Percentiles rank a stretch among this genome's conserved stretches.
Evolutionary conservation across 2,113 vertebrate genomes (phyloP).

Genomic region (Leucopsar rothschildi): DNA sequence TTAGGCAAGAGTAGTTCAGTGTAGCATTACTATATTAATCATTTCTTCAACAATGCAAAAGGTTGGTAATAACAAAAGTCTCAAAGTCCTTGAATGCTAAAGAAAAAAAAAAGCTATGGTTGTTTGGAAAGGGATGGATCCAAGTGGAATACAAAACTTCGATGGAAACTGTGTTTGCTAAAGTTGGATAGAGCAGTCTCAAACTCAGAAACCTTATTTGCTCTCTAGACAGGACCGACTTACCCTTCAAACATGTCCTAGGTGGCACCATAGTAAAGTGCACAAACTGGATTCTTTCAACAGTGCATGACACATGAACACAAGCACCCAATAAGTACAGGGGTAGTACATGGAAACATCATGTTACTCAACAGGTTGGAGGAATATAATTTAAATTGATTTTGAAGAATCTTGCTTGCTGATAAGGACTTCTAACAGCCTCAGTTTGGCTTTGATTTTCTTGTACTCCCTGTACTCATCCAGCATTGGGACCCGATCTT

Average conservation of each 20-base stretch:
- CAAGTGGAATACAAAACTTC: slow-evolving; percentile 52
- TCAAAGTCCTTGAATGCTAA: slow-evolving; percentile 71
- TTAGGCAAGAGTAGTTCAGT: slow-evolving; percentile 70
- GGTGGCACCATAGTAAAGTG: slow-evolving; percentile 72
- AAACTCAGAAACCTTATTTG: background rate
- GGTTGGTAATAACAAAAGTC: slow-evolving; percentile 29
- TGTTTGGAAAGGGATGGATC: slow-evolving; percentile 57
- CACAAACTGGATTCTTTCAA: slow-evolving; percentile 69
- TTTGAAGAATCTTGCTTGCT: slow-evolving; percentile 98
- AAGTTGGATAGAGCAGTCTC: slow-evolving; percentile 67
- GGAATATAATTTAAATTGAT: slow-evolving; percentile 81
- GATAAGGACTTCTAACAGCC: slow-evolving; percentile 96
- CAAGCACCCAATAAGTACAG: slow-evolving; percentile 68
- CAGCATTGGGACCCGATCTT: slow-evolving; percentile 91
- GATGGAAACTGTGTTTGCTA: slow-evolving; percentile 63
- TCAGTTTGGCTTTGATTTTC: slow-evolving; percentile 94
- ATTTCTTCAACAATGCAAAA: slow-evolving; percentile 69
- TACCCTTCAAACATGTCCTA: slow-evolving; percentile 51
- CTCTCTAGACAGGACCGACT: slow-evolving; percentile 61
- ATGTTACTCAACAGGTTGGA: slow-evolving; percentile 57
- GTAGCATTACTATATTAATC: slow-evolving; percentile 43
- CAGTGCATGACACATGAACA: slow-evolving; percentile 71
- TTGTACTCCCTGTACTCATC: slow-evolving; percentile 97
- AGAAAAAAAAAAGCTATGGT: slow-evolving; percentile 40
- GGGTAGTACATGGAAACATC: slow-evolving; percentile 59